phyloP scores from a whole-genome alignment of 2,888 invertebrate genomes.

The Ormyrus pomaceus region DNA sequence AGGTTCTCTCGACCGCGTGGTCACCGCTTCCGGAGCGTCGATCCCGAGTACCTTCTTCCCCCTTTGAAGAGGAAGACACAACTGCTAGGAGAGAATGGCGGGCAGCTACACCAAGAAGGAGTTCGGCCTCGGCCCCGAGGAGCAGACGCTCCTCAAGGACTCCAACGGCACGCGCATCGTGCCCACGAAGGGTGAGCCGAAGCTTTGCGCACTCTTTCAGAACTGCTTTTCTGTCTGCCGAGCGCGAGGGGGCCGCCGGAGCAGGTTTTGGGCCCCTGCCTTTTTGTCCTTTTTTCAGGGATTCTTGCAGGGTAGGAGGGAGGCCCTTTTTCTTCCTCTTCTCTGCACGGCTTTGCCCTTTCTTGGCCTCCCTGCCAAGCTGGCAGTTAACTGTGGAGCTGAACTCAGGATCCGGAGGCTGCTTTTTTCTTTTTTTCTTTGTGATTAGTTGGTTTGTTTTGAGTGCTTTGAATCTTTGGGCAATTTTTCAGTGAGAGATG shows the following conservation, averaged over 20 bases:
- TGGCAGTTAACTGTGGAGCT: too few species aligned
- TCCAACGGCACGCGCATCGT: conserved; percentile 69
- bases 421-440: too few species aligned
- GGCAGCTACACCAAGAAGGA: conserved; percentile 73
- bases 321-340: conserved; percentile 7
- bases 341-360: conserved; percentile 19
- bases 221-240: not conserved
- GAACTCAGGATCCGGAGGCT: too few species aligned
- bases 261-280: conserved; percentile 16
- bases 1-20: not conserved
- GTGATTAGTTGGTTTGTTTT: too few species aligned
- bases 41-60: not conserved
- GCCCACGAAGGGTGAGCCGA: conserved; percentile 65
- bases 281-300: not conserved
- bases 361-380: conserved; percentile 7
- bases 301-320: not conserved
- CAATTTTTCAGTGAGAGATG: too few species aligned
- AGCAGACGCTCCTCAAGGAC: conserved; percentile 72
- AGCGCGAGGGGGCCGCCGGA: not conserved
- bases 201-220: not conserved
- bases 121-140: conserved; percentile 71
- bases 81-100: conserved; percentile 64
- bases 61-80: not conserved
- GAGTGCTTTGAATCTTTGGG: too few species aligned
- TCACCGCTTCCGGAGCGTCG: not conserved